Percentiles rank a stretch among this genome's conserved stretches.
Evolutionary conservation across 2,797 vertebrate species (phyloP).

Genomic region (Falco naumanni): DNA sequence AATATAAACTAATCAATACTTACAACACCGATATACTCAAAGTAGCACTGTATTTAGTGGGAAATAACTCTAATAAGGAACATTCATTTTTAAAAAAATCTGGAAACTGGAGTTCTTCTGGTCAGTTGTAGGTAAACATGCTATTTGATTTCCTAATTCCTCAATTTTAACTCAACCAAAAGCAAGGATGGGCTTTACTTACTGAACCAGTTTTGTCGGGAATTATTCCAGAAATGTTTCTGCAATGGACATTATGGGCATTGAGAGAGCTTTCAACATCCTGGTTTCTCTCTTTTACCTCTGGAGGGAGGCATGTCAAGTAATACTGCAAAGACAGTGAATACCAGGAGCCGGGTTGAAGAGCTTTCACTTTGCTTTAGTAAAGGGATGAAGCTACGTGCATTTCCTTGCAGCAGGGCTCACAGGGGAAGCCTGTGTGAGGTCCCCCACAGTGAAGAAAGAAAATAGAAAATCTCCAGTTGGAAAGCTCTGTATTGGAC

Average conservation of each 20-base stretch:
- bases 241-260: not conserved
- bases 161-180: not conserved
- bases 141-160: not conserved
- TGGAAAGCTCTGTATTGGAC: not conserved
- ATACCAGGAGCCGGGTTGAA: not conserved
- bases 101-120: not conserved
- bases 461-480: constrained; percentile 1
- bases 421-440: not conserved
- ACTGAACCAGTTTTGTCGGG: not conserved
- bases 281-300: not conserved
- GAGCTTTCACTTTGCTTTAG: not conserved
- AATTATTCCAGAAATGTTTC: not conserved
- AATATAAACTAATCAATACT: not conserved
- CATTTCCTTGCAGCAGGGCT: not conserved
- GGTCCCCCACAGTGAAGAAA: not conserved
- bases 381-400: not conserved
- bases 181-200: not conserved
- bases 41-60: not conserved
- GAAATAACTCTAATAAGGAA: not conserved
- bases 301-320: not conserved
- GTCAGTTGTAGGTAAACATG: not conserved
- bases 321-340: not conserved
- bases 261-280: not conserved
- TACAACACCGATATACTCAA: not conserved
- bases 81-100: not conserved